phyloP scores from a whole-genome alignment of 2,888 invertebrate species.

The Polyommatus iphigenia region DNA sequence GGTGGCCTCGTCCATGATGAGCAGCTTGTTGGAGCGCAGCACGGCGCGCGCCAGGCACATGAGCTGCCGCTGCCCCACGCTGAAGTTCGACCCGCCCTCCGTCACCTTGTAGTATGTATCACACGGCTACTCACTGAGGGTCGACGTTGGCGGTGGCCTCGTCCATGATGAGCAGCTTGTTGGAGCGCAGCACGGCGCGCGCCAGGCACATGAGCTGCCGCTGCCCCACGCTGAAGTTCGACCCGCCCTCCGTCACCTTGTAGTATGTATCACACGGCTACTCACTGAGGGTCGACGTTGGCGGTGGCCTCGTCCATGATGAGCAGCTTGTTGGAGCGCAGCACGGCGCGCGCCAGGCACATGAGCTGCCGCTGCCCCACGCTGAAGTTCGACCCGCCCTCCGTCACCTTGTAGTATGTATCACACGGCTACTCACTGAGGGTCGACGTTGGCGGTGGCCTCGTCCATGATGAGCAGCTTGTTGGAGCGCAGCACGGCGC shows the following conservation, averaged over 20 bases:
- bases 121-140: conserved; percentile 79
- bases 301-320: conserved; percentile 97
- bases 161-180: conserved; percentile 83
- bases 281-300: conserved; percentile 92
- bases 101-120: no score
- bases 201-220: no score
- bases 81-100: conserved; percentile 80
- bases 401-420: conserved; percentile 82
- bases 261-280: neutral
- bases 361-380: conserved; percentile 95
- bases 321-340: conserved; percentile 88
- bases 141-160: conserved; percentile 97
- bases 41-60: conserved; percentile 91
- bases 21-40: conserved; percentile 88
- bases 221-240: conserved; percentile 76
- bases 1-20: conserved; percentile 96
- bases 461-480: conserved; percentile 94
- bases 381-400: conserved; percentile 90
- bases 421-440: conserved; percentile 71
- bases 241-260: no score
- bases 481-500: conserved; percentile 88
- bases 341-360: conserved; percentile 92
- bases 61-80: neutral
- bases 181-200: no score
- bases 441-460: conserved; percentile 80